Percentiles rank a stretch among this genome's conserved stretches.
These are phyloP conservation scores for Uria aalge DNA, from an alignment of 2,113 vertebrate genomes.

Conservation along the genomic window DNA sequence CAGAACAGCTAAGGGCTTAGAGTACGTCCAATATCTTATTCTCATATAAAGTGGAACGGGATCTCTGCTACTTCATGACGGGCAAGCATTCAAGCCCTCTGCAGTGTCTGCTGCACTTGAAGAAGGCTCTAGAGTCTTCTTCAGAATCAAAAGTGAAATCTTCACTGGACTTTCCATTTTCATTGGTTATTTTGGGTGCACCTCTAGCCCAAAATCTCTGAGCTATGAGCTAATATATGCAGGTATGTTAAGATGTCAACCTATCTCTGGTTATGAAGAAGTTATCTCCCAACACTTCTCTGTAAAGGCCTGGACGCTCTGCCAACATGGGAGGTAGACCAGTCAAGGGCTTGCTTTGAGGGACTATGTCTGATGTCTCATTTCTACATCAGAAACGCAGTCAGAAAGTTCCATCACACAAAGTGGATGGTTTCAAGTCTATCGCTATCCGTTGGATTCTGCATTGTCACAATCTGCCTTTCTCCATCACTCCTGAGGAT, in stretches of 20 bases:
- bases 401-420: neutral
- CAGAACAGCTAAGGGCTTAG: neutral
- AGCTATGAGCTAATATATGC: neutral
- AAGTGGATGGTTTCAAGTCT: neutral
- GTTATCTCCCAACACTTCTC: neutral
- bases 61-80: neutral
- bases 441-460: neutral
- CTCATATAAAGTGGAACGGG: neutral
- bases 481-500: neutral
- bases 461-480: fast-evolving
- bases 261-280: neutral
- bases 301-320: neutral
- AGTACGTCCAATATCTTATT: neutral
- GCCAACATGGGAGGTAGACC: fast-evolving
- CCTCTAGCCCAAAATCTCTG: neutral
- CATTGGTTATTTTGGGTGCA: neutral
- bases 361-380: neutral
- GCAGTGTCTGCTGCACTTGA: neutral
- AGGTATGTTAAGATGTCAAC: neutral
- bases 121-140: neutral
- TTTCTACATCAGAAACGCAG: neutral
- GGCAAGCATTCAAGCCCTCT: neutral
- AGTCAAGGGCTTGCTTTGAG: neutral
- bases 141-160: neutral
- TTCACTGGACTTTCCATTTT: neutral